Conservation (phyloP, 2,797 vertebrate genomes). For the Parauchenoglanis punctatus region DNA sequence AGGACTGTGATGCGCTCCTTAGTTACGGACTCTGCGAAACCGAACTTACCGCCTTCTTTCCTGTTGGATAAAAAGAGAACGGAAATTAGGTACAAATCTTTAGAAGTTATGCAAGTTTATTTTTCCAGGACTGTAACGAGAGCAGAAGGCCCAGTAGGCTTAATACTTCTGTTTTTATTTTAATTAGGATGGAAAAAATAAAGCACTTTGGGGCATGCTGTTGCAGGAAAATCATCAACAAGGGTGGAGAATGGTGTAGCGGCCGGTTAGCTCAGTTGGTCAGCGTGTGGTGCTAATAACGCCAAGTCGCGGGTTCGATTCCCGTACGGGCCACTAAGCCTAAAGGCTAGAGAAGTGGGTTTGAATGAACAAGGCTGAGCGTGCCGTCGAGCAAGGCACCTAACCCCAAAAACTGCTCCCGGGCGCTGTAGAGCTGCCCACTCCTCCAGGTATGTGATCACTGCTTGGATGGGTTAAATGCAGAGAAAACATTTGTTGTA, state of each 20-base stretch:
- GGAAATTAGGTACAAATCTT: background rate
- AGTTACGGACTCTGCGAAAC: constrained; percentile 91
- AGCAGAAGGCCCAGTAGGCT: background rate
- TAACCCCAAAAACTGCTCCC: no score
- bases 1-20: constrained; percentile 88
- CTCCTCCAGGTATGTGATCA: no score
- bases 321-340: no score
- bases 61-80: constrained; percentile 63
- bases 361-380: no score
- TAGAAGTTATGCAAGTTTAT: background rate
- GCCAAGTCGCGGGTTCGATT: constrained; percentile 35
- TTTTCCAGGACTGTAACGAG: no score
- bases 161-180: background rate
- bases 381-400: no score
- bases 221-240: background rate
- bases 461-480: no score
- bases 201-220: background rate
- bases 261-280: constrained; percentile 63
- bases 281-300: constrained; percentile 78
- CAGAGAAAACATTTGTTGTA: no score
- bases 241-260: background rate
- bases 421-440: no score
- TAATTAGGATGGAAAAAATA: background rate
- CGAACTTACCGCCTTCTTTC: constrained; percentile 89
- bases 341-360: no score